These are phyloP conservation scores for Leucophenga varia DNA, from an alignment of 1,140 invertebrate genomes.

Conservation along the genomic window DNA sequence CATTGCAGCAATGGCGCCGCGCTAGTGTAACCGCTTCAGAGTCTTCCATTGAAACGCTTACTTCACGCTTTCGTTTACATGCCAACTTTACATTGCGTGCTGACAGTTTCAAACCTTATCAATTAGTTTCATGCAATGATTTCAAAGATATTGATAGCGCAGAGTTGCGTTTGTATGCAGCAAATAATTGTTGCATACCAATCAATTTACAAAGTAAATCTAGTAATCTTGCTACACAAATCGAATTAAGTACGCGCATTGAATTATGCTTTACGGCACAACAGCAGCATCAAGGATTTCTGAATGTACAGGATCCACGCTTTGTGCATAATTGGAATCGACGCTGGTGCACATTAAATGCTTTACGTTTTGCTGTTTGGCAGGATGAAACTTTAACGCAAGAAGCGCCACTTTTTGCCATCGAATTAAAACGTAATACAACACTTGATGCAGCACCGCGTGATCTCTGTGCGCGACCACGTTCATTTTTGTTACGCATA, in stretches of 20 bases:
- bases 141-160: no score
- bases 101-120: conserved; percentile 30
- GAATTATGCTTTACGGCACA: conserved; percentile 41
- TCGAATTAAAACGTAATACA: conserved; percentile 19
- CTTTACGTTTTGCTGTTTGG: conserved; percentile 34
- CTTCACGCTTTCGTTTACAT: conserved; percentile 47
- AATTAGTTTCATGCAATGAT: conserved; percentile 26
- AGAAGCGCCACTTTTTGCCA: conserved; percentile 16
- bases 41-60: conserved; percentile 19
- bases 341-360: conserved; percentile 43
- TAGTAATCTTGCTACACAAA: conserved; percentile 28
- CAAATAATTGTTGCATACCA: conserved; percentile 28
- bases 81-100: conserved; percentile 32
- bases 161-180: no score
- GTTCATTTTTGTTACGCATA: conserved; percentile 27
- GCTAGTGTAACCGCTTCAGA: background rate
- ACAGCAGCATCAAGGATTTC: conserved; percentile 27
- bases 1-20: conserved; percentile 18
- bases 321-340: conserved; percentile 44
- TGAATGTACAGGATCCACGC: conserved; percentile 38
- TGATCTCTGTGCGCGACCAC: conserved; percentile 39
- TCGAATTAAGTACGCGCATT: conserved; percentile 32
- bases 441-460: conserved; percentile 26
- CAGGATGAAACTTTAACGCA: conserved; percentile 30
- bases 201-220: conserved; percentile 30